Evolutionary conservation across 1,140 invertebrate species (phyloP).

Genomic region (Drosophila jambulina): DNA sequence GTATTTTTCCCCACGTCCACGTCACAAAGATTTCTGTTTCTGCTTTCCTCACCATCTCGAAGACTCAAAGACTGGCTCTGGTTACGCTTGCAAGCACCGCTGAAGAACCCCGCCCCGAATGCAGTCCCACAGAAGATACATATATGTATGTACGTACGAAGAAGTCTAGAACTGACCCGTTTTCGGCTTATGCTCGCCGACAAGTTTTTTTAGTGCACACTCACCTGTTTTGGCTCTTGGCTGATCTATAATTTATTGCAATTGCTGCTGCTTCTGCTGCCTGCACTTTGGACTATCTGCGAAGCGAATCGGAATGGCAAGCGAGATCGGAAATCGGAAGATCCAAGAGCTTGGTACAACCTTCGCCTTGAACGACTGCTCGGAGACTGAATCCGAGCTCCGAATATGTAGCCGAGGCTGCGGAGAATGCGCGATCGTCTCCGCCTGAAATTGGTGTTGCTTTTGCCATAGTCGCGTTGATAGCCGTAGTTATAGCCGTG

Average conservation of each 20-base stretch:
- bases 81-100: slow-evolving; percentile 70
- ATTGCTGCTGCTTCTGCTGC: slow-evolving; percentile 35
- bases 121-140: slow-evolving; percentile 31
- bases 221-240: slow-evolving; percentile 62
- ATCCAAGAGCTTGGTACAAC: slow-evolving; percentile 60
- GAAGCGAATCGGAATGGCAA: slow-evolving; percentile 18
- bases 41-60: slow-evolving; percentile 14
- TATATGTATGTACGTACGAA: slow-evolving; percentile 1
- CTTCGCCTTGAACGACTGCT: slow-evolving; percentile 83
- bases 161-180: slow-evolving; percentile 62
- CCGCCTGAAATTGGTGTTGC: slow-evolving; percentile 39
- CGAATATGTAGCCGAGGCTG: slow-evolving; percentile 48
- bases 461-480: slow-evolving; percentile 55
- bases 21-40: slow-evolving; percentile 65
- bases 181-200: slow-evolving; percentile 26
- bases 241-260: slow-evolving; percentile 45
- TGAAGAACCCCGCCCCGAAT: slow-evolving; percentile 45
- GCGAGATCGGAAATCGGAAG: slow-evolving; percentile 8
- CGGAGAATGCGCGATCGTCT: slow-evolving; percentile 49
- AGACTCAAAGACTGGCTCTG: slow-evolving; percentile 50
- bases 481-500: slow-evolving; percentile 39
- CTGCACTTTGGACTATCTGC: slow-evolving; percentile 70
- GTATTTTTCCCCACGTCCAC: slow-evolving; percentile 62
- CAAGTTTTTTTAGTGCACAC: slow-evolving; percentile 34
- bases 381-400: slow-evolving; percentile 62